Conservation (phyloP, 2,797 vertebrate genomes). For the Urophycis tenuis region DNA sequence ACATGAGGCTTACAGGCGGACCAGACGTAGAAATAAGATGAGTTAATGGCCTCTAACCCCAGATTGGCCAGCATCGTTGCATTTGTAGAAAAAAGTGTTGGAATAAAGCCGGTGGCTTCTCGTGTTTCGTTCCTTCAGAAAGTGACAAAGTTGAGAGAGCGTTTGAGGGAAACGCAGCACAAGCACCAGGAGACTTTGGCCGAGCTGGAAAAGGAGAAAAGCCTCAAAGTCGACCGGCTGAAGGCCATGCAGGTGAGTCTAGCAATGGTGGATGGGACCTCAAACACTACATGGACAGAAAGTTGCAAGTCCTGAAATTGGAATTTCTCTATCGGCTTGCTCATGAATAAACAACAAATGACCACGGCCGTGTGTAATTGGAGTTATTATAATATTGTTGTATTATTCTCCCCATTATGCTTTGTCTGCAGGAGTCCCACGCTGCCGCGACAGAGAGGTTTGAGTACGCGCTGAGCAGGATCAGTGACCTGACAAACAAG, state of each 20-base stretch:
- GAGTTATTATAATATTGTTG: neutral
- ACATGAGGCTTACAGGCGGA: too few relatives aligned
- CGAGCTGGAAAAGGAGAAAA: slow-evolving; percentile 38
- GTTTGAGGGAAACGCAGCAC: slow-evolving; percentile 32
- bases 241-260: slow-evolving; percentile 52
- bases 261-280: neutral
- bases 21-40: too few relatives aligned
- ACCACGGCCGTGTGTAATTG: neutral
- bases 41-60: too few relatives aligned
- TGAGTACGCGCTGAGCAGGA: slow-evolving; percentile 31
- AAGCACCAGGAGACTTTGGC: slow-evolving; percentile 36
- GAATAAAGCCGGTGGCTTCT: neutral
- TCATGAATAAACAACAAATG: neutral
- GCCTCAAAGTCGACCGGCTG: slow-evolving; percentile 38
- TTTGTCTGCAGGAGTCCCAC: slow-evolving; percentile 47
- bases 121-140: slow-evolving; percentile 34
- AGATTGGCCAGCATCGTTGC: neutral
- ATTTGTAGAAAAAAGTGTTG: neutral
- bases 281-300: neutral
- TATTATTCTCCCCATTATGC: slow-evolving; percentile 6
- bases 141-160: slow-evolving; percentile 30
- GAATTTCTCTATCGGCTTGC: neutral
- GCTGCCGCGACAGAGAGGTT: slow-evolving; percentile 28
- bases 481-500: slow-evolving; percentile 42
- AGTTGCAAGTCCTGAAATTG: neutral